Evolutionary conservation across 1,140 invertebrate genomes (phyloP), one percentile per base, ranked within the genome.

Genomic region (Contarinia nasturtii): DNA sequence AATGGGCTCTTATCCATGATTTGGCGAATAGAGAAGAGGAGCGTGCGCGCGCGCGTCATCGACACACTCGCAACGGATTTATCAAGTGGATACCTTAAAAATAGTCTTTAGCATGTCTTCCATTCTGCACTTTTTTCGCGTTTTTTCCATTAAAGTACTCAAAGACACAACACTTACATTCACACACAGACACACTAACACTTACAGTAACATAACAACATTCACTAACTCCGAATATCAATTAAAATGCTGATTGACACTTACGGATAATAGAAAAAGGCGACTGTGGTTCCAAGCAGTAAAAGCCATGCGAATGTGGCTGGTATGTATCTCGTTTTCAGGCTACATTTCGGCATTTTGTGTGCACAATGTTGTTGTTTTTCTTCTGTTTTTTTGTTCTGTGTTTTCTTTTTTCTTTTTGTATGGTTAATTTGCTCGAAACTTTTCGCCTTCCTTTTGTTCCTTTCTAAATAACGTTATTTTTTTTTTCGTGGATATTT

Each of bases 211-310:
- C 7, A 7, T 34, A 14, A 38, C 12, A 17, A n/a, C 18, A 19
- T 11, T 43, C n/a, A 17, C n/a, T 21, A 2, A 7, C n/a, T 43
- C 41, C 4, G 12, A 43, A 43, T 43, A 21, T 2, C 11, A 18
- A 43, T 18, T 18, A 43, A 43, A 43, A 43, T 43, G 7, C 18
- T 21, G 17, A 18, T 12, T 19, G 22, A 44, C 14, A 90, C 88
- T 92, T 75, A 94, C 90, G 91, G 87, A 70, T 87, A 94, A 68
- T 83, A 87, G 72, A 94, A 96, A 77, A 96, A 97, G 53, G 91
- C 74, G 57, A 79, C 79, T 53, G 91, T 94, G 52, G 89, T 86
- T 57, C 77, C 77, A 57, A 96, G 70, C 53, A 97, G 73, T 57
- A 97, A 72, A 51, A 80, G 79, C 93, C 93, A 98, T 60, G 93